Percentiles rank a stretch among this genome's conserved stretches.
Conservation (phyloP, 2,797 vertebrate species). For the Sebastes taczanowskii region DNA sequence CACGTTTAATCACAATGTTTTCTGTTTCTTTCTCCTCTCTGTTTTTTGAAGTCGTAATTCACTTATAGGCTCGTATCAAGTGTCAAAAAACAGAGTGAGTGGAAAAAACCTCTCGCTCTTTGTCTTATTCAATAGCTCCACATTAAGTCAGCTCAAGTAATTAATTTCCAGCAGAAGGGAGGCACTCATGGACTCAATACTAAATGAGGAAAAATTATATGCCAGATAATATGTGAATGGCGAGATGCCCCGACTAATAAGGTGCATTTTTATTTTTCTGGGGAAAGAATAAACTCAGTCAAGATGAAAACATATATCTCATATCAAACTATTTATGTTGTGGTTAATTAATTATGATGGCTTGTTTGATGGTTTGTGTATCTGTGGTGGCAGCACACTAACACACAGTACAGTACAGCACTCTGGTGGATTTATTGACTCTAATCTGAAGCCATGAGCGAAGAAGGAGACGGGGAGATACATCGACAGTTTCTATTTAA, state of each 20-base stretch:
- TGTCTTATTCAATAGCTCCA: conserved; percentile 67
- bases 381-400: neutral
- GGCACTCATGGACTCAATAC: conserved; percentile 58
- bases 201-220: conserved; percentile 70
- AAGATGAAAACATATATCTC: conserved; percentile 32
- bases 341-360: conserved; percentile 28
- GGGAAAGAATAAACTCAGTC: neutral
- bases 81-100: conserved; percentile 54
- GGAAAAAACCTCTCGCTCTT: conserved; percentile 65
- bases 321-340: conserved; percentile 27
- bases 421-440: conserved; percentile 9
- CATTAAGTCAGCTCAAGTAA: conserved; percentile 69
- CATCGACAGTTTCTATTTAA: conserved; percentile 4
- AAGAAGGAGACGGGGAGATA: neutral
- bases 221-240: conserved; percentile 51
- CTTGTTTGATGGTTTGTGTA: neutral
- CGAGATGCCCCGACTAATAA: conserved; percentile 42
- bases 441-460: neutral
- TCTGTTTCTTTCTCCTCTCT: conserved; percentile 26
- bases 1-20: conserved; percentile 51
- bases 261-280: neutral
- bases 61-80: conserved; percentile 54
- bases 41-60: conserved; percentile 40
- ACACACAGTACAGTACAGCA: neutral
- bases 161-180: conserved; percentile 69